Evolutionary conservation across 2,797 vertebrate genomes (phyloP).

Genomic region (Brotula barbata): DNA sequence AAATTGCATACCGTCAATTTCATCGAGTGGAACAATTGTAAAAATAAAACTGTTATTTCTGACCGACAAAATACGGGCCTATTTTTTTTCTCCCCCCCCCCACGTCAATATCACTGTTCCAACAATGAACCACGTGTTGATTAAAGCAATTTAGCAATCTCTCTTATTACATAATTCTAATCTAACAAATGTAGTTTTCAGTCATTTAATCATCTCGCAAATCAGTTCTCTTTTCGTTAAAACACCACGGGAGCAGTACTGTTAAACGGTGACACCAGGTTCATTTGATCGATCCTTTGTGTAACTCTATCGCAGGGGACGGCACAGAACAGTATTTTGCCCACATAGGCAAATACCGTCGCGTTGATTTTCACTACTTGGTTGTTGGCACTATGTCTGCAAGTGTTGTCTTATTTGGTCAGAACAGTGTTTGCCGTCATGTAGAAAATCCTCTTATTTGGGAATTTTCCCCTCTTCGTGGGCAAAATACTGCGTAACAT

Average conservation of each 20-base stretch:
- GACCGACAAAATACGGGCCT: constrained; percentile 52
- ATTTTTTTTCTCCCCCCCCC: constrained; percentile 15
- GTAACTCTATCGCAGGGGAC: constrained; percentile 33
- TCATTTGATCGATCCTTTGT: constrained; percentile 26
- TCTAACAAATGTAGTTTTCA: constrained; percentile 21
- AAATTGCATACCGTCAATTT: constrained; percentile 68
- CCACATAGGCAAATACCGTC: constrained; percentile 46
- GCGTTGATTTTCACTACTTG: neutral
- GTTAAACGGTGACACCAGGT: constrained; percentile 16
- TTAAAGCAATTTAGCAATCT: constrained; percentile 16
- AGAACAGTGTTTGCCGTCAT: constrained; percentile 63
- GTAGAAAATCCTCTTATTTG: constrained; percentile 57
- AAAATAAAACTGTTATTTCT: constrained; percentile 57
- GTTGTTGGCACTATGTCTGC: constrained; percentile 71
- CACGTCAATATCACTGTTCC: constrained; percentile 28
- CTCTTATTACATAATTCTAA: neutral
- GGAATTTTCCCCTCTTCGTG: constrained; percentile 45
- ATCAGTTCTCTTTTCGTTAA: constrained; percentile 7
- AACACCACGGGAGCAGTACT: neutral
- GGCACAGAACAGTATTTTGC: constrained; percentile 24
- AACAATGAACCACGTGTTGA: constrained; percentile 23
- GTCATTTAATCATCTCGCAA: constrained; percentile 4
- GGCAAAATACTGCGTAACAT: constrained; percentile 62
- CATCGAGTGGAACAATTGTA: constrained; percentile 57
- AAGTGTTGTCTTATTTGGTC: constrained; percentile 63